phyloP scores from a whole-genome alignment of 2,113 vertebrate genomes.

The Delphinus delphis region DNA sequence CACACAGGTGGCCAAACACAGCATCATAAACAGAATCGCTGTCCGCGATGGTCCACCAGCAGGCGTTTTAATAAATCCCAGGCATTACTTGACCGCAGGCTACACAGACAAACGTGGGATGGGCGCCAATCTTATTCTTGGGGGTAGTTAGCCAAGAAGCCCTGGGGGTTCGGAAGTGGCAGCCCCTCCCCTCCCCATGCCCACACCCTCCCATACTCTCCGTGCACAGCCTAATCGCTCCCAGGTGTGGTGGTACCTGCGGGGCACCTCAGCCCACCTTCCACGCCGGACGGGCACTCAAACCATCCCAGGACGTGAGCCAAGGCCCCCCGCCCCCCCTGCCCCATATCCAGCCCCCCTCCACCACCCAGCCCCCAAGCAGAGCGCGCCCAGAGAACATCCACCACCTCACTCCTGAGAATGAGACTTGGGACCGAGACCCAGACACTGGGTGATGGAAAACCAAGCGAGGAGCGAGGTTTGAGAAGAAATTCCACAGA shows the following conservation, averaged over 20 bases:
- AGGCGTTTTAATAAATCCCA: background rate
- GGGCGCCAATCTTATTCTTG: background rate
- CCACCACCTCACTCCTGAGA: background rate
- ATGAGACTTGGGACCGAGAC: background rate
- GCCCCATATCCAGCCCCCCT: background rate
- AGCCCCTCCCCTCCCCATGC: accelerated
- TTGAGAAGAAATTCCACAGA: background rate
- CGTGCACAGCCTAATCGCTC: background rate
- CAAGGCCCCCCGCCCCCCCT: accelerated
- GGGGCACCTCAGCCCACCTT: background rate
- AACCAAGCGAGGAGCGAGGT: accelerated
- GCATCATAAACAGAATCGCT: accelerated
- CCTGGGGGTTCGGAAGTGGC: background rate
- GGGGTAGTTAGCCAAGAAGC: background rate
- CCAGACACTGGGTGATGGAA: too few species aligned
- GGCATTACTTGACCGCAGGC: background rate
- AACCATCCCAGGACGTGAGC: background rate
- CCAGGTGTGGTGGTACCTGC: background rate
- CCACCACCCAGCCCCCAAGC: background rate
- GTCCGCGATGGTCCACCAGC: accelerated
- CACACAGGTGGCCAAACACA: background rate
- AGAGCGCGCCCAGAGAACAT: background rate
- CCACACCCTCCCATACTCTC: background rate
- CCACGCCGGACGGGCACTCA: accelerated
- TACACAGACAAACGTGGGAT: background rate